A percentile compares a stretch with the other conserved stretches of the same genome.
phyloP scores from a whole-genome alignment of 2,888 invertebrate species.

The Sericinus montela region DNA sequence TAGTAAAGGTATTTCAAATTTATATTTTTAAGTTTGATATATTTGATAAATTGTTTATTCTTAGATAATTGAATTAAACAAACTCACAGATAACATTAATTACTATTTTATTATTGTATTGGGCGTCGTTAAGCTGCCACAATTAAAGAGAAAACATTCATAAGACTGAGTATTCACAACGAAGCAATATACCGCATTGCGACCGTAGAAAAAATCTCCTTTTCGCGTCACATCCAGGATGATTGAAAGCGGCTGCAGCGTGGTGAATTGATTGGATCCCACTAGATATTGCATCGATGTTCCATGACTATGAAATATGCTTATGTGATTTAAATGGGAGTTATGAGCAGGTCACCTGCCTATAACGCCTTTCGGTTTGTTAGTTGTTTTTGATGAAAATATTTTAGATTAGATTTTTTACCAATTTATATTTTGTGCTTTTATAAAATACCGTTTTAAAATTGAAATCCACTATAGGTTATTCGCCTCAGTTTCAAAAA shows the following conservation, averaged over 20 bases:
- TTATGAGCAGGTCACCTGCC: conserved; percentile 2
- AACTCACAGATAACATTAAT: not conserved
- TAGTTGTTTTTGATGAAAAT: not conserved
- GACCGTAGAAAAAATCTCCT: conserved; percentile 29
- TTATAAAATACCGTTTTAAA: too few species aligned
- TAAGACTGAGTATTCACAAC: not conserved
- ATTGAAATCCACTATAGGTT: too few species aligned
- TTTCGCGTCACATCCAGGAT: conserved; percentile 27
- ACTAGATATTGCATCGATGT: conserved; percentile 15
- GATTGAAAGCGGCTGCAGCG: conserved; percentile 42
- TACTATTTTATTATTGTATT: not conserved
- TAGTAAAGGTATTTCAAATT: too few species aligned
- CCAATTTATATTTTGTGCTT: too few species aligned
- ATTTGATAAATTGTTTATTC: too few species aligned
- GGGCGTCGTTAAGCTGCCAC: not conserved
- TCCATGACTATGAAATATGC: conserved; percentile 10
- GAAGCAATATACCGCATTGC: conserved; percentile 5
- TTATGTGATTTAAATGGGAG: not conserved
- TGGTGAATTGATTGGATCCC: conserved; percentile 38
- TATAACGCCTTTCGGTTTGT: not conserved
- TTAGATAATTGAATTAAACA: too few species aligned
- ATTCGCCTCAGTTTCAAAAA: too few species aligned
- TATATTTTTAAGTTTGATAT: too few species aligned
- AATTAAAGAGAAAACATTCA: not conserved
- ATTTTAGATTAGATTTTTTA: not conserved